Evolutionary conservation across 2,888 invertebrate species (phyloP), one percentile per base, ranked within the genome.

Genomic region (Zhuqinia jingwanae): DNA sequence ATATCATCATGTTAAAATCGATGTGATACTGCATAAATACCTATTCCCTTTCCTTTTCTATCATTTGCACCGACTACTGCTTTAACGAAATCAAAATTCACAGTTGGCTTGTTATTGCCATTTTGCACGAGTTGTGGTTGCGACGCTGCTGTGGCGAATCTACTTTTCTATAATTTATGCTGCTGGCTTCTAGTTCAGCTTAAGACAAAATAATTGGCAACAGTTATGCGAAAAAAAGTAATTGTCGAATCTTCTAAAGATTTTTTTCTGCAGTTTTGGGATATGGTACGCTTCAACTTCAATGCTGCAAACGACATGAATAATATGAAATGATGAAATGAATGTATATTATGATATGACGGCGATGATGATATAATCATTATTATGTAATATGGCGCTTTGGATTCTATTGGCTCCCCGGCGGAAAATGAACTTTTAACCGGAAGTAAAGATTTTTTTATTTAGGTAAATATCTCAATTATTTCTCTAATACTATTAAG

Each of bases 361-460:
- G 20, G 13, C 10, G 27, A 53, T 42, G 15, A 50, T 70, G 25
- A 20, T 42, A 27, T 13, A 58, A 76, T n/a, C 56, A 75, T 50
- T 50, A 8, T 36, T 53, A 60, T 60, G 25, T 22, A 60, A 27
- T 30, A 75, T 75, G 53, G 76, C 56, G 58, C 30, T 73, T 42
- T 36, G 17, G n/a, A n/a, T 56, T 15, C 13, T 60, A 0, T 10
- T 76, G 11, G 25, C 73, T 58, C 56, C 27, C 76, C 76, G 76
- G 58, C 36, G 58, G 58, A 76, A 73, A 50, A 36, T 42, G 76
- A 58, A 76, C 50, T 22, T 25, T 25, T 25, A 76, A 76, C 56
- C 76, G 76, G 76, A 76, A 76, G 76, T 76, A 20, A 36, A 30
- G 11, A 36, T 76, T 75, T 76, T 76, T 36, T 36, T 36, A 56